Base-by-base conservation (phyloP, 2,888 invertebrate species). In the Nemoura dubitans region DNA sequence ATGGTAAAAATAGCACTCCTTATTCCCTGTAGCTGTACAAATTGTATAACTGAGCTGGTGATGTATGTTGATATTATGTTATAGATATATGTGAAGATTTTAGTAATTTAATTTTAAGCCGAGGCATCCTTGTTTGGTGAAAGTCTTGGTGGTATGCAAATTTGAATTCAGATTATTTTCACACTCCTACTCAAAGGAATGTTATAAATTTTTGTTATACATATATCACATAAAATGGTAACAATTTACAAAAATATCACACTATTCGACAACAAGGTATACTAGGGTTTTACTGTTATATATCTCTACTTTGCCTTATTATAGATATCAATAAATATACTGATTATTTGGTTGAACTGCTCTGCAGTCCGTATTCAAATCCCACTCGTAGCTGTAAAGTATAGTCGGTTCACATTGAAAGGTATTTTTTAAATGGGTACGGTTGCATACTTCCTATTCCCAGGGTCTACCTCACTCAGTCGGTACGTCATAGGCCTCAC, bases 351-450 rank as follows among this genome's bases (percentile, higher is more conserved):
- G 59, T 59, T 59, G 59, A 59, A 59, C 59, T 59, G 59, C 59
- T 59, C 10, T 59, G 16, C 59, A 21, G 36, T 36, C 36, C 5
- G 36, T 10, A 3, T 2, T 21, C 59, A 7, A 21, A 7, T 59
- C 21, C 16, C 21, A 21, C 16, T 59, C 59, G 21, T 16, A 59
- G 59, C 59, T 59, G 16, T 59, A 59, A 59, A 59, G 59, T 59
- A 59, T 59, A 59, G 59, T 59, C 59, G 3, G 59, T 59, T 59
- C 59, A 59, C 14, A 59, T 10, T 21, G 59, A 59, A 59, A 59
- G 59, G 59, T 59, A 59, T 59, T 59, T 59, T 59, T 59, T 59
- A 59, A 59, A 59, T 59, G 59, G 59, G 59, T 59, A 59, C 59
- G 59, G 59, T 59, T 59, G 59, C 59, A 59, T 21, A 59, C 59